Evolutionary conservation across 2,888 invertebrate genomes (phyloP), one percentile per base, ranked within the genome.

Genomic region (Chalcis sispes): DNA sequence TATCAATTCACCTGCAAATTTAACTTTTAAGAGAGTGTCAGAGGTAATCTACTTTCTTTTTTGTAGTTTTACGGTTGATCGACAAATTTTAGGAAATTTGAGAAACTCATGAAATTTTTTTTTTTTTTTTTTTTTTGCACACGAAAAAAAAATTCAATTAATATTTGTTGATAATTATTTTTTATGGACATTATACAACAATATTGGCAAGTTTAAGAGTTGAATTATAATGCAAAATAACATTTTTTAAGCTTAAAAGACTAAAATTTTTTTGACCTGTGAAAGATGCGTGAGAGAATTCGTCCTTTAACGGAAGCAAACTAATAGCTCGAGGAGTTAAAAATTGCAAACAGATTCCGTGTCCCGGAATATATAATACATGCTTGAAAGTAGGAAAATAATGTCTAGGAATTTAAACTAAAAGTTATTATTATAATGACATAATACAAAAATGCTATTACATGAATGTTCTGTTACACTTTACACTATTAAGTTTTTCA

Each of bases 301-400:
- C 70, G 75, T 64, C 75, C 58, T 70, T 75, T 69, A 50, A 70
- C 62, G 74, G 74, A 75, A 70, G 74, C 69, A 18, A 54, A 69
- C 25, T 67, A 54, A 61, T 52, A 52, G 73, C 32, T 52, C 2
- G 59, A n/a, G 18, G 40, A 48, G 40, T n/a, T 29, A 29, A 67
- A 65, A 56, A 69, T 67, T 36, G 36, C 64, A 36, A 20, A 27
- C n/a, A 56, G 23, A 32, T n/a, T 50, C 52, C 50, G 54, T 13
- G 29, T 67, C 54, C 61, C 62, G 73, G 67, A 67, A 67, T 67
- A 62, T 46, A 66, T 74, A 59, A 54, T 64, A 20, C 1, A 48
- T 18, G 40, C 13, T 48, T 46, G 8, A 10, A 15, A 36, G 46
- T 29, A 46, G 32, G 64, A 46, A 56, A 54, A 65, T 36, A 42